A percentile compares a stretch with the other conserved stretches of the same genome.
Conservation (phyloP, 2,888 invertebrate genomes). For the Noctua janthina region DNA sequence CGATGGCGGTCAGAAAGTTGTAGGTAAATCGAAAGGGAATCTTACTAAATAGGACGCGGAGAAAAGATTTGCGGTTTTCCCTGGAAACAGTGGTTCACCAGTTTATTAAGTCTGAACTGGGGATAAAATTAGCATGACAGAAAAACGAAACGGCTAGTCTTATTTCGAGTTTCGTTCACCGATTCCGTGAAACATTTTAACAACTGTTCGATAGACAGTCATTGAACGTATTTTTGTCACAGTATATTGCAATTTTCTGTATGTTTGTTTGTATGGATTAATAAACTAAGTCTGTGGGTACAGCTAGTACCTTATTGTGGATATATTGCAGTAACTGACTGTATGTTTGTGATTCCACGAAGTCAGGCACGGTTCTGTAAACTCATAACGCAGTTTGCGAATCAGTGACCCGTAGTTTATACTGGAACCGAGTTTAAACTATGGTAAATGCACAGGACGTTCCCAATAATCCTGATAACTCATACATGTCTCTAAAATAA, state of each 20-base stretch:
- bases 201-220: not conserved
- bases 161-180: slow-evolving; percentile 14
- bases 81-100: too few relatives aligned
- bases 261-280: not conserved
- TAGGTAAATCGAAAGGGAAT: not conserved
- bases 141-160: not conserved
- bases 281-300: not conserved
- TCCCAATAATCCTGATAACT: not conserved
- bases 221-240: slow-evolving; percentile 14
- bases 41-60: not conserved
- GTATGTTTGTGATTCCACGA: not conserved
- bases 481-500: not conserved
- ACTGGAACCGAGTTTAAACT: not conserved
- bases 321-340: not conserved
- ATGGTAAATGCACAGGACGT: too few relatives aligned
- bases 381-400: not conserved
- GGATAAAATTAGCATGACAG: not conserved
- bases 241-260: not conserved
- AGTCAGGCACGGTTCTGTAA: not conserved
- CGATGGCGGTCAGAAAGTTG: not conserved
- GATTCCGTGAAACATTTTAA: not conserved
- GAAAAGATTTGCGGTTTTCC: not conserved
- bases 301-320: not conserved
- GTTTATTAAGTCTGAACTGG: not conserved
- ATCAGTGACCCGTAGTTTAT: not conserved